Evolutionary conservation across 1,140 invertebrate genomes (phyloP).

Genomic region (Liolophura sinensis): DNA sequence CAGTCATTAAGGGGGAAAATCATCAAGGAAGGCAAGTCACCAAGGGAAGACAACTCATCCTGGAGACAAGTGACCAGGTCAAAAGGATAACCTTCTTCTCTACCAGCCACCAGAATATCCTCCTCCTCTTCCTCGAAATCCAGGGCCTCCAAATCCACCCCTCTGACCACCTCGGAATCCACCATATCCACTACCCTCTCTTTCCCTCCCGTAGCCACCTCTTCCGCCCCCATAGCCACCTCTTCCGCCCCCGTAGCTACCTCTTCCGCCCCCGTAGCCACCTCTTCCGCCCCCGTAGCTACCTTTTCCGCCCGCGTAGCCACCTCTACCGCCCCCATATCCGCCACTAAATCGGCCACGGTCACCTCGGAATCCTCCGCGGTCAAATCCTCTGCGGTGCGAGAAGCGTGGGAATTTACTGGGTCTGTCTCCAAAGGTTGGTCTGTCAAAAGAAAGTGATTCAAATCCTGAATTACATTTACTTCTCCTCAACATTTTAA

Average conservation of each 20-base stretch:
- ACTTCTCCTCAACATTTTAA: too few species aligned
- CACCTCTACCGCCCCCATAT: neutral
- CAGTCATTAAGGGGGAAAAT: too few species aligned
- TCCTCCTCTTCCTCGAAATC: neutral
- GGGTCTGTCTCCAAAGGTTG: slow-evolving; percentile 12
- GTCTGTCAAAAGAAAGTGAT: slow-evolving; percentile 2
- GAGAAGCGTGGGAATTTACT: slow-evolving; percentile 20
- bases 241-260: slow-evolving; percentile 6
- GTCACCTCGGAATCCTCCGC: slow-evolving; percentile 15
- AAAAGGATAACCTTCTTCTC: too few species aligned
- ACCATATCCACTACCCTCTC: too few species aligned
- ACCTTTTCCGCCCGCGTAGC: slow-evolving; percentile 7
- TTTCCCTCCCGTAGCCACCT: too few species aligned
- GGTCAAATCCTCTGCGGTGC: slow-evolving; percentile 4
- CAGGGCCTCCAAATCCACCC: slow-evolving; percentile 3
- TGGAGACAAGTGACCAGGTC: too few species aligned
- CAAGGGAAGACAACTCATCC: too few species aligned
- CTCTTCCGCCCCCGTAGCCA: slow-evolving; percentile 8
- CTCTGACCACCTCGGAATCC: neutral
- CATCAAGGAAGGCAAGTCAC: too few species aligned
- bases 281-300: slow-evolving; percentile 8
- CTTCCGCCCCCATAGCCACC: neutral
- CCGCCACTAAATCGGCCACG: slow-evolving; percentile 19
- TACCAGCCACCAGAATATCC: neutral
- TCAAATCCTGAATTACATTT: neutral